These are phyloP conservation scores for Microchrysa polita DNA, from an alignment of 2,888 invertebrate species.

Conservation along the genomic window DNA sequence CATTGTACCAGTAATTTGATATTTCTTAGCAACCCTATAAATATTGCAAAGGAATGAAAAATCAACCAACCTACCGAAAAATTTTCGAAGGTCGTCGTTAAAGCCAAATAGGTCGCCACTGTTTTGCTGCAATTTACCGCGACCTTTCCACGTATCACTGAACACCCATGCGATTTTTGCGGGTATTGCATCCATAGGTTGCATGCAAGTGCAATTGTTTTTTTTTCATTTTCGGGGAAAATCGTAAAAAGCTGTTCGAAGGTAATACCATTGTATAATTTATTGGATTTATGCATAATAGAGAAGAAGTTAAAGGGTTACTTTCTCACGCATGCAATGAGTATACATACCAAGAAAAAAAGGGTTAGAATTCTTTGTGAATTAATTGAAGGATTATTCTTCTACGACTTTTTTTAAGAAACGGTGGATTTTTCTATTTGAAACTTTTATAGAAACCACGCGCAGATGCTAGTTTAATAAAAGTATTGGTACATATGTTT, in stretches of 20 bases:
- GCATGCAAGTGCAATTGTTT: neutral
- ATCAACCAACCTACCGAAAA: conserved; percentile 20
- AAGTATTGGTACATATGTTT: too few species aligned
- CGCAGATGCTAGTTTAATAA: too few species aligned
- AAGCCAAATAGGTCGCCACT: conserved; percentile 42
- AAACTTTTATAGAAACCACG: too few species aligned
- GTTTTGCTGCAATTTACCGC: conserved; percentile 39
- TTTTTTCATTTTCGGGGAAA: neutral
- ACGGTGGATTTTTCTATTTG: too few species aligned
- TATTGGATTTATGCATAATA: neutral
- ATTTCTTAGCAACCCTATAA: conserved; percentile 26
- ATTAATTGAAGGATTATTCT: too few species aligned
- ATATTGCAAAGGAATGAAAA: neutral
- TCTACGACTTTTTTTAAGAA: too few species aligned
- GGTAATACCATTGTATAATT: conserved; percentile 1
- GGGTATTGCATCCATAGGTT: neutral
- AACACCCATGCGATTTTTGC: neutral
- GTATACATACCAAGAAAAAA: neutral
- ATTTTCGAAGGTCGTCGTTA: conserved; percentile 38
- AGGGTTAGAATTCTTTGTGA: neutral
- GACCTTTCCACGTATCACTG: conserved; percentile 35
- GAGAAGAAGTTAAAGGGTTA: neutral
- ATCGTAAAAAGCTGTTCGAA: neutral
- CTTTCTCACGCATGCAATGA: conserved; percentile 2
- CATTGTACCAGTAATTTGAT: conserved; percentile 21